Evolutionary conservation across 2,888 invertebrate species (phyloP).

Genomic region (Aquatica leii): DNA sequence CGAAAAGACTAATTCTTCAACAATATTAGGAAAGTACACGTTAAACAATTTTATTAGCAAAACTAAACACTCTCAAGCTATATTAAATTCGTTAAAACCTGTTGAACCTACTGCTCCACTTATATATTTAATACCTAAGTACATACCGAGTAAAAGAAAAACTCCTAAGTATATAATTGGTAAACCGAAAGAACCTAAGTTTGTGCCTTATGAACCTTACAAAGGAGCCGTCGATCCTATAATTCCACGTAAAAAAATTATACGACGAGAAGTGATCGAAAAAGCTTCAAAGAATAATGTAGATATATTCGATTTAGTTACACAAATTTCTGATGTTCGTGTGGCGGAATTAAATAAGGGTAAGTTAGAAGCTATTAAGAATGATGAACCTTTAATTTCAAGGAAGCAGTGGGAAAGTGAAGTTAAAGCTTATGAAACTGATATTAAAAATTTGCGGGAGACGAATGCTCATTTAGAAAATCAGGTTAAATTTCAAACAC

Average conservation of each 20-base stretch:
- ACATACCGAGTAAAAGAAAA: slow-evolving; percentile 67
- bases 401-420: slow-evolving; percentile 60
- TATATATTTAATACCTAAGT: slow-evolving; percentile 69
- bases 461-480: slow-evolving; percentile 78
- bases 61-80: slow-evolving; percentile 18
- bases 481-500: slow-evolving; percentile 86
- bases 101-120: slow-evolving; percentile 65
- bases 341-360: slow-evolving; percentile 68
- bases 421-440: slow-evolving; percentile 65
- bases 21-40: too few species aligned
- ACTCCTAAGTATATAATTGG: slow-evolving; percentile 62
- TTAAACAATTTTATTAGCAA: too few species aligned
- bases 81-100: slow-evolving; percentile 51
- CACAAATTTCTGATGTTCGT: slow-evolving; percentile 76
- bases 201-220: slow-evolving; percentile 89
- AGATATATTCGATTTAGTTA: slow-evolving; percentile 68
- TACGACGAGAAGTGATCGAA: slow-evolving; percentile 32
- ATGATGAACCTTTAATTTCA: slow-evolving; percentile 56
- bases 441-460: slow-evolving; percentile 69
- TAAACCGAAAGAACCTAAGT: slow-evolving; percentile 77
- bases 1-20: too few species aligned
- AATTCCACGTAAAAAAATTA: slow-evolving; percentile 63
- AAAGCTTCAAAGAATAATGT: slow-evolving; percentile 58
- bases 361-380: slow-evolving; percentile 57
- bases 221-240: slow-evolving; percentile 85